Base-by-base conservation (phyloP, 2,113 vertebrate genomes). In the Pteruthius melanotis region DNA sequence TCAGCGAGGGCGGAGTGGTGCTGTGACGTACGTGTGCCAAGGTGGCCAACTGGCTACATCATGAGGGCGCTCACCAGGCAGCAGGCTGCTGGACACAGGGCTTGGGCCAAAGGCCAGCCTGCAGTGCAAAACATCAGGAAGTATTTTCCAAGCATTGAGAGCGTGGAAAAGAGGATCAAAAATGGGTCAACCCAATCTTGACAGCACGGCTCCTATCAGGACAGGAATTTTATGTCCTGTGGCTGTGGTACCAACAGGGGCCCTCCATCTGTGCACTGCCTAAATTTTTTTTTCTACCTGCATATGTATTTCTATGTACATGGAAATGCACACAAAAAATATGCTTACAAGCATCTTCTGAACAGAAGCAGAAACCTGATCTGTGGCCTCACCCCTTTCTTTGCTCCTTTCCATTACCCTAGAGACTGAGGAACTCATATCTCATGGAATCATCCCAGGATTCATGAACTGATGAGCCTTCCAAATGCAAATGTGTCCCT, bases 21-120 rank as follows among this genome's bases (percentile, higher is more conserved):
- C n/a, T 15, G 3, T 42, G 56, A 49, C 0, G 2, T 31, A 5
- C 1, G 0, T 18, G 52, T 64, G 39, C 50, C 53, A 21, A 26
- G 28, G 47, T 26, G 6, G 44, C 57, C 28, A 6, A 9, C 12
- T 11, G 64, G 65, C 42, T 53, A 70, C 23, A 8, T 7, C 42
- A 1, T 1, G 39, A 52, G 11, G 7, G 30, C 10, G 3, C 11
- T 66, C 31, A 26, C 15, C 47, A 30, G 40, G 39, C 57, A 71
- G 52, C 31, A 75, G 77, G 53, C 53, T 72, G 33, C 59, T 80
- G 81, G 57, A 45, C 47, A 22, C 1, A 1, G 47, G 61, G 35
- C 30, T 87, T 69, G 70, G 63, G 50, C 44, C 69, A 23, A 87
- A 78, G 64, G 37, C 21, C 82, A 93, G 13, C n/a, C 69, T 84